Evolutionary conservation across 2,888 invertebrate genomes (phyloP).

Genomic region (Ophioninae sp.): DNA sequence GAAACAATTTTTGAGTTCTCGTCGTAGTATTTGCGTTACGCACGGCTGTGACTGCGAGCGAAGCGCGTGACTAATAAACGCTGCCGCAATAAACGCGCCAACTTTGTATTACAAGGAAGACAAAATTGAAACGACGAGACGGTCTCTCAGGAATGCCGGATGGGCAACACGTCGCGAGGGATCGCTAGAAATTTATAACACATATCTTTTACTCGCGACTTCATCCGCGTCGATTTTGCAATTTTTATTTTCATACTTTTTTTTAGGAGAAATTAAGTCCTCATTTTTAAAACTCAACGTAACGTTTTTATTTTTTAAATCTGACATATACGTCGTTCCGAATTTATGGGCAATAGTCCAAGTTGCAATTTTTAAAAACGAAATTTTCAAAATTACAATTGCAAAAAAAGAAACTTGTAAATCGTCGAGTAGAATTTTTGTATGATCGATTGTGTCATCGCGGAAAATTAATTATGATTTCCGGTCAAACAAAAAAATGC

Average conservation of each 20-base stretch:
- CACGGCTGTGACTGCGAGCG: neutral
- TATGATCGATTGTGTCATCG: neutral
- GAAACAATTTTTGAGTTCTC: neutral
- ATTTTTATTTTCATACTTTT: too few species aligned
- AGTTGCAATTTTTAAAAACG: too few species aligned
- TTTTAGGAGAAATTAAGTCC: too few species aligned
- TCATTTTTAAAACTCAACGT: too few species aligned
- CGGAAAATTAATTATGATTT: neutral
- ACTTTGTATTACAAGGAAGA: conserved; percentile 12
- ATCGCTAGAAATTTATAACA: conserved; percentile 54
- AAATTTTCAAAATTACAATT: too few species aligned
- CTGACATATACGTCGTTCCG: too few species aligned
- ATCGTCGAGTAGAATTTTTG: neutral
- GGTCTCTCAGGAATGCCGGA: conserved; percentile 35
- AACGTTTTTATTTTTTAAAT: too few species aligned
- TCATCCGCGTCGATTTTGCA: too few species aligned
- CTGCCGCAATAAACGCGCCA: conserved; percentile 25
- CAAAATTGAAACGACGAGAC: conserved; percentile 9
- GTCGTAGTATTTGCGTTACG: conserved; percentile 3
- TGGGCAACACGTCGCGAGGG: conserved; percentile 19
- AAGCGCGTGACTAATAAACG: conserved; percentile 51
- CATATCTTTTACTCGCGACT: neutral
- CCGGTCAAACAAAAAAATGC: neutral
- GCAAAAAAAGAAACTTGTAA: too few species aligned
- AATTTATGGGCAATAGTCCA: too few species aligned